Evolutionary conservation across 2,797 vertebrate species (phyloP), one percentile per base, ranked within the genome.

Genomic region (Champsocephalus esox): DNA sequence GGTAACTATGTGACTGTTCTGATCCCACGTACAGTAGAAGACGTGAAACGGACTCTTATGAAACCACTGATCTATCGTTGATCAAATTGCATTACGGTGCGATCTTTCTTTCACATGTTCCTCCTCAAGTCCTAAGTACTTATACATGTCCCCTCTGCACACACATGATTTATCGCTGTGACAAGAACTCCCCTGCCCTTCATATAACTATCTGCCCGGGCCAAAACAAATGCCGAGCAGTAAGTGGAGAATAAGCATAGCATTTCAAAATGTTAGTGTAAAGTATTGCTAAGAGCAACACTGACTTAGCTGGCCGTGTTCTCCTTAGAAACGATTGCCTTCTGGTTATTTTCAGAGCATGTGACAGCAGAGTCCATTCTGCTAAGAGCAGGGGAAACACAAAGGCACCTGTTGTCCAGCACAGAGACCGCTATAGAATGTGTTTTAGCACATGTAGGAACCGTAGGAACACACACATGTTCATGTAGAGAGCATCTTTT

Each of bases 231-330:
- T 79, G 70, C 72, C 51, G 73, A 66, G 79, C 78, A 77, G 73
- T 83, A 90, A 90, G 83, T 84, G 66, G 80, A 91, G 90, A 89
- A 86, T 83, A 80, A 90, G 84, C 87, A 79, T 74, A 85, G 77
- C 60, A 76, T 91, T 92, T 88, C 85, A 89, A 91, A 94, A 91
- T 90, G 82, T 92, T 92, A 88, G 77, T 81, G 69, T 91, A 84
- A 87, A 70, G 75, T 82, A 86, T 86, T 87, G 77, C 81, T 70
- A 77, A 88, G 74, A 77, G 83, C 78, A 88, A 75, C 87, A 87
- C 70, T 74, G 76, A 84, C 80, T 38, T 85, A 50, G 41, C 48
- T 75, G 74, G 80, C 73, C 9, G 17, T 63, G 32, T 68, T 69
- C 66, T 38, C 52, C 58, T 68, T 70, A 46, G 60, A 78, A 70